Evolutionary conservation across 2,113 vertebrate genomes (phyloP).

Genomic region (Bambusicola thoracicus): DNA sequence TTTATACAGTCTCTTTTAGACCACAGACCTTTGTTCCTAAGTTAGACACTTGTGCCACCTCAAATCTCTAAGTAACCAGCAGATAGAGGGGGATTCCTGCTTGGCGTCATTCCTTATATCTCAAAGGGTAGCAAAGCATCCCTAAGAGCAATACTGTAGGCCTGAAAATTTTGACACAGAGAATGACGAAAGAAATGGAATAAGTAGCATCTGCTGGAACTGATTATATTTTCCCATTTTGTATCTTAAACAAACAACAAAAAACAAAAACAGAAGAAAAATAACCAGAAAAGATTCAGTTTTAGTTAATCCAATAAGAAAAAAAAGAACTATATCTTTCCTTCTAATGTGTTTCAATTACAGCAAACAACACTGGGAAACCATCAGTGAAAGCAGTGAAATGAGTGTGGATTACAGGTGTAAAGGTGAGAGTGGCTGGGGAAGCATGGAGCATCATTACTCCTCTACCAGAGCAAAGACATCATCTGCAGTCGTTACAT

Average conservation of each 20-base stretch:
- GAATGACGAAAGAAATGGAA: background rate
- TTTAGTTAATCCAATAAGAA: background rate
- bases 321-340: background rate
- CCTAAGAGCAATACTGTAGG: background rate
- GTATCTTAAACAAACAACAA: background rate
- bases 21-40: background rate
- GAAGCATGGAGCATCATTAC: background rate
- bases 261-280: background rate
- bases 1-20: background rate
- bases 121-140: background rate
- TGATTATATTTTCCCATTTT: background rate
- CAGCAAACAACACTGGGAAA: background rate
- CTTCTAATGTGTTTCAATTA: background rate
- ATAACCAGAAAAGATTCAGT: accelerated
- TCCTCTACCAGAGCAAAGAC: background rate
- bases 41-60: background rate
- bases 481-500: background rate
- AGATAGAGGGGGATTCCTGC: background rate
- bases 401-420: background rate
- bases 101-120: background rate
- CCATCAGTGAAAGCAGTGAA: background rate
- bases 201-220: background rate
- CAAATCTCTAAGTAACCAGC: accelerated
- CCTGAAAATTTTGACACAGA: background rate
- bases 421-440: background rate